These are phyloP conservation scores for Brachypodius melanocephalos DNA, from an alignment of 2,113 vertebrate genomes.

Conservation along the genomic window DNA sequence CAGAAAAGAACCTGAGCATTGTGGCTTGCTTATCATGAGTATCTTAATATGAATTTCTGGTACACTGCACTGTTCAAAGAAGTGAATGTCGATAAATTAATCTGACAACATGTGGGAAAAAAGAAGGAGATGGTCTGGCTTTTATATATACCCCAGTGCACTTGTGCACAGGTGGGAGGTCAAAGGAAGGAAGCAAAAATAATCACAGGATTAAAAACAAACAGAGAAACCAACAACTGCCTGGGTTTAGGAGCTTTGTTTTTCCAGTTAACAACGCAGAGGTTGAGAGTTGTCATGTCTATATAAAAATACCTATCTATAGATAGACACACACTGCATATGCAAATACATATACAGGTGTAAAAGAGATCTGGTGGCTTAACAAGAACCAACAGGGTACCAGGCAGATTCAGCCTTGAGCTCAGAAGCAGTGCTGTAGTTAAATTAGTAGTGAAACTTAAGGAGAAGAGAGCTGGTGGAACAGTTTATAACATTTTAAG, in stretches of 20 bases:
- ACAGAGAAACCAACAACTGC: not conserved
- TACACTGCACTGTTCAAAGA: not conserved
- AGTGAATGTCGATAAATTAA: not conserved
- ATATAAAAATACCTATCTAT: not conserved
- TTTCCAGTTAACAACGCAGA: not conserved
- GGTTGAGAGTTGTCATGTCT: not conserved
- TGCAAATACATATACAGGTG: not conserved
- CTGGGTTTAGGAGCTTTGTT: not conserved
- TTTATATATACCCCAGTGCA: not conserved
- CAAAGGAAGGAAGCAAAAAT: not conserved
- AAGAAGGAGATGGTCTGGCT: not conserved
- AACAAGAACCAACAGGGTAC: accelerated
- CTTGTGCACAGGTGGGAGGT: not conserved
- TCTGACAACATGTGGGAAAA: not conserved
- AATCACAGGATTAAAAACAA: not conserved
- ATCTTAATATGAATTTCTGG: not conserved
- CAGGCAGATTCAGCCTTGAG: not conserved
- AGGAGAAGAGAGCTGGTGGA: not conserved
- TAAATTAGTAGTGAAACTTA: not conserved
- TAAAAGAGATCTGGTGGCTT: not conserved
- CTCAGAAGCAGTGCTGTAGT: not conserved
- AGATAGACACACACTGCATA: not conserved
- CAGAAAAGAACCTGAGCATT: not conserved
- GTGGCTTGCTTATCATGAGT: not conserved
- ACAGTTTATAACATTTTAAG: not conserved